Base-by-base conservation (phyloP, 2,113 vertebrate genomes). In the Colius striatus region DNA sequence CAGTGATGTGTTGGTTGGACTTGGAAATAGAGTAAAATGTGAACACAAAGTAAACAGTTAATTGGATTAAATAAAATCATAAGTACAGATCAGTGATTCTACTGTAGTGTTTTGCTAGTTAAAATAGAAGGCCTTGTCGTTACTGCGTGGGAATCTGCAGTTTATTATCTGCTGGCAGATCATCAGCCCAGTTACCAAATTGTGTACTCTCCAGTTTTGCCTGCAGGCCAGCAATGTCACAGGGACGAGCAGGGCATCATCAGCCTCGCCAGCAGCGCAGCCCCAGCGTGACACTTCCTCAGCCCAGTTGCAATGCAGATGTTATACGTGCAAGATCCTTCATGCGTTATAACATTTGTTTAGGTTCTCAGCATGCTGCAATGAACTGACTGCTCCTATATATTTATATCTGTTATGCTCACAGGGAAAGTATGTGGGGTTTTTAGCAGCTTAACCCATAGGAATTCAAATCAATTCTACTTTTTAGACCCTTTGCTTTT, bases 1-100 rank as follows among this genome's bases (percentile, higher is more conserved):
- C 85, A 78, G 27, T 36, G 63, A 66, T 66, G 50, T 85, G 72
- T 76, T 92, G 78, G 87, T 95, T 75, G 94, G 91, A 63, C 84
- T 73, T 83, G 87, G 93, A 94, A 84, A 91, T 11, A 1, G 78
- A 70, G 51, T 63, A 48, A 84, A 63, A 85, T 32, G 50, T 36
- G 57, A 70, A 62, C 66, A 21, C 66, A 61, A 48, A 74, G 50
- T 76, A 79, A 83, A 66, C 55, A 70, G 41, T 82, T 53, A 53
- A 32, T 32, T 17, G 27, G 41, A 70, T 91, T 83, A 84, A 84
- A 51, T 80, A 13, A 78, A 94, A 73, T 27, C 6, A 0, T 85
- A 83, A 70, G 67, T 87, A 77, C 63, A 77, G 75, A 63, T 57
- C 63, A 79, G 32, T 13, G 57, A 16, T 63, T 89, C 66, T 19